phyloP scores from a whole-genome alignment of 2,888 invertebrate species.

The Spodoptera littoralis region DNA sequence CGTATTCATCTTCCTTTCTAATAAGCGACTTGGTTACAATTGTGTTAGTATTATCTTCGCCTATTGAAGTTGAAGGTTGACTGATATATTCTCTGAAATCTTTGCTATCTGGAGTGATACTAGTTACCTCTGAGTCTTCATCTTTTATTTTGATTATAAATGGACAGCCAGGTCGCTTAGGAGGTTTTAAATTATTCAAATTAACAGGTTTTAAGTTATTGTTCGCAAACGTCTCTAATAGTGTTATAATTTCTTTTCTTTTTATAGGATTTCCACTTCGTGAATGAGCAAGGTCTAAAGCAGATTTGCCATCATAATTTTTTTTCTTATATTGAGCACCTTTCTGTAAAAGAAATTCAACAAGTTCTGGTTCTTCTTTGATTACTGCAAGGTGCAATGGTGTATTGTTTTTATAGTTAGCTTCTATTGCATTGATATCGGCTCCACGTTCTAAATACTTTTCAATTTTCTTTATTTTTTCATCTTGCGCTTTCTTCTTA shows the following conservation, averaged over 20 bases:
- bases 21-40: too few species aligned
- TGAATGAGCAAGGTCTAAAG: slow-evolving; percentile 48
- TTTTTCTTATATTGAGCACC: slow-evolving; percentile 41
- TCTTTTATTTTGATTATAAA: too few species aligned
- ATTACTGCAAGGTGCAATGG: slow-evolving; percentile 56
- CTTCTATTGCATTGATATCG: slow-evolving; percentile 56
- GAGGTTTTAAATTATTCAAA: too few species aligned
- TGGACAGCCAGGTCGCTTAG: too few species aligned
- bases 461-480: slow-evolving; percentile 43
- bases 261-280: neutral
- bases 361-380: slow-evolving; percentile 44
- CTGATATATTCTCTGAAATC: too few species aligned
- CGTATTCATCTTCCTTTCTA: too few species aligned
- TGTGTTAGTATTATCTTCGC: too few species aligned
- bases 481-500: slow-evolving; percentile 31
- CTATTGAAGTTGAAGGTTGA: too few species aligned
- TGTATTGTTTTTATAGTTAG: slow-evolving; percentile 51
- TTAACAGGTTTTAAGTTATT: neutral
- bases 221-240: slow-evolving; percentile 16
- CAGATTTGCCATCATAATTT: slow-evolving; percentile 49
- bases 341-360: slow-evolving; percentile 45
- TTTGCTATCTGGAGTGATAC: too few species aligned
- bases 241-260: neutral
- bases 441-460: slow-evolving; percentile 51
- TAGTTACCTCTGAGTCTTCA: too few species aligned